Conservation (phyloP, 2,113 vertebrate genomes). For the Silurus meridionalis region DNA sequence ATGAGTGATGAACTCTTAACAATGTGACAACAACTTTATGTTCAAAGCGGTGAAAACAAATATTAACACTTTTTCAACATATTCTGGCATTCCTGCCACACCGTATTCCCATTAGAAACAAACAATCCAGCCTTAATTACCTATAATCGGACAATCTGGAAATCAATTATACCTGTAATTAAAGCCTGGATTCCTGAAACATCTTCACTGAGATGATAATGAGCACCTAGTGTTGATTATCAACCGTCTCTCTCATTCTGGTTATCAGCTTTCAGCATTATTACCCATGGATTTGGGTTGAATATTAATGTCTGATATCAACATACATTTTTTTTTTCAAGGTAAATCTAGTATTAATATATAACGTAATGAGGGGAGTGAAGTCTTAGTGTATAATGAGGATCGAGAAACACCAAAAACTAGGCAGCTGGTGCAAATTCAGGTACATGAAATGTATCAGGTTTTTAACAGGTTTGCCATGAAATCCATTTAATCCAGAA, state of each 20-base stretch:
- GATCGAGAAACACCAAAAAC: neutral
- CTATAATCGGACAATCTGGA: neutral
- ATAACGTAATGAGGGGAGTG: too few species aligned
- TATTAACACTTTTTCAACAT: neutral
- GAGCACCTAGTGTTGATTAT: neutral
- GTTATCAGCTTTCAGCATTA: neutral
- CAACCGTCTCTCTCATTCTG: neutral
- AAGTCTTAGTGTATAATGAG: neutral
- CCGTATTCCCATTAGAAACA: neutral
- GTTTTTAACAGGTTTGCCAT: neutral
- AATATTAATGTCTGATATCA: neutral
- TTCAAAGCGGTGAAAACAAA: neutral
- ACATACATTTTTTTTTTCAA: neutral
- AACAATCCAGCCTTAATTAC: neutral
- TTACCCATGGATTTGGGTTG: neutral
- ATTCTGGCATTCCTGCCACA: neutral
- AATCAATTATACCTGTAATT: neutral
- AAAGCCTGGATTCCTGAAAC: neutral
- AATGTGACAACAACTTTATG: too few species aligned
- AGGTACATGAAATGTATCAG: neutral
- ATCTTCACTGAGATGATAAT: neutral
- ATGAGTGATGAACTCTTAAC: too few species aligned
- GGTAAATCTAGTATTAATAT: neutral
- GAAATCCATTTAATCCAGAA: neutral
- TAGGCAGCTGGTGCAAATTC: neutral